Percentiles rank a stretch among this genome's conserved stretches.
Conservation (phyloP, 2,888 invertebrate species). For the Anorthoa munda region DNA sequence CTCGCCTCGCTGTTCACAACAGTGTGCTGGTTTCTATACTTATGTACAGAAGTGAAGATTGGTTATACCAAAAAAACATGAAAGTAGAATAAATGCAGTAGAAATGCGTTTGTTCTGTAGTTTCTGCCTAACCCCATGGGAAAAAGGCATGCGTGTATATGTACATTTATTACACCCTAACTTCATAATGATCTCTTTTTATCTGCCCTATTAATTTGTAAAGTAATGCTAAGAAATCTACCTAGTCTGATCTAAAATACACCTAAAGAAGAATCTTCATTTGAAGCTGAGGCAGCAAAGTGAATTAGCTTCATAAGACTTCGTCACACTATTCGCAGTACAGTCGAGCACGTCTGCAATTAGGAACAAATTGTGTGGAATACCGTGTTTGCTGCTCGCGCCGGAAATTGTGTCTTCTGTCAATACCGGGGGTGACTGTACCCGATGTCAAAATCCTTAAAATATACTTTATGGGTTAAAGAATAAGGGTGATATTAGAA, state of each 20-base stretch:
- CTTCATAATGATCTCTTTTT: neutral
- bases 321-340: slow-evolving; percentile 49
- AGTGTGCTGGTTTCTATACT: too few relatives aligned
- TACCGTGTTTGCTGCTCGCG: slow-evolving; percentile 65
- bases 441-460: slow-evolving; percentile 34
- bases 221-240: neutral
- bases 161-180: too few relatives aligned
- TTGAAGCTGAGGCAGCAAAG: slow-evolving; percentile 28
- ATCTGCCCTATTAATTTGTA: neutral
- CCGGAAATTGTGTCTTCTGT: slow-evolving; percentile 86
- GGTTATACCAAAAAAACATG: too few relatives aligned
- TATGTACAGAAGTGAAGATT: too few relatives aligned
- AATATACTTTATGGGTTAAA: slow-evolving; percentile 29
- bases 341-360: slow-evolving; percentile 75
- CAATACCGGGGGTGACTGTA: slow-evolving; percentile 78
- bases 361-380: slow-evolving; percentile 84
- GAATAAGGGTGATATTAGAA: slow-evolving; percentile 51
- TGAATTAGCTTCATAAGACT: slow-evolving; percentile 53
- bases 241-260: neutral
- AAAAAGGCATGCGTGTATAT: too few relatives aligned
- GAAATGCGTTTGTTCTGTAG: too few relatives aligned
- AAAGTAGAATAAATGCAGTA: too few relatives aligned
- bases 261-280: slow-evolving; percentile 34
- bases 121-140: too few relatives aligned
- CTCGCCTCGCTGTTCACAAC: too few relatives aligned